Base-by-base conservation (phyloP, 2,888 invertebrate genomes). In the Cantharis flavilabris region DNA sequence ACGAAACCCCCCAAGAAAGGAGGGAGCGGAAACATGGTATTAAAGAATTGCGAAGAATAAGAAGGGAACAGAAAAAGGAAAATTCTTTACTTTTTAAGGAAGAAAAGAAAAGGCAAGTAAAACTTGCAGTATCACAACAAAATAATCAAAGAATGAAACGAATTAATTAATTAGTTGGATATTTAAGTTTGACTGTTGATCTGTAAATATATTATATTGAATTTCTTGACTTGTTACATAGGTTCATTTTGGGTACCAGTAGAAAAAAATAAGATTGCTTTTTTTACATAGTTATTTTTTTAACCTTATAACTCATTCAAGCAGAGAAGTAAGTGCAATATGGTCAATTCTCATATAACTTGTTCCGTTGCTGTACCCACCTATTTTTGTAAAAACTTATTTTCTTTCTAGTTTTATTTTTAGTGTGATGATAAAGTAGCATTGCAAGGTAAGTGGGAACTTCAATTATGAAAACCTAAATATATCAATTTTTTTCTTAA, bases 71-170 rank as follows among this genome's bases (percentile, higher is more conserved):
- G 86, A 94, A 93, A 88, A 97, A 97, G 86, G 92, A 93, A 0
- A 97, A 97, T 85, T 90, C 91, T 11, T 90, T 92, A 49, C 96
- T 95, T 0, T 97, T 97, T 86, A 96, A 95, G 85, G 95, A 96
- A 82, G 96, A 97, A 85, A 94, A 95, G 88, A 95, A 95, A 84
- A 89, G 93, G 3, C 95, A 96, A 85, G 93, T 93, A 85, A 95
- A 95, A 86, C 93, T 95, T 70, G 89, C 92, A 49, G n/a, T 49
- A 7, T 49, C 49, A 9, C 49, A 49, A n/a, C 49, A n/a, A 49
- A n/a, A 49, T 49, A 49, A n/a, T 49, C n/a, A 49, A n/a, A 49
- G 49, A 49, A 49, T 49, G 49, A 49, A 49, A n/a, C n/a, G n/a
- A 7, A 49, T 49, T 49, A 49, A 49, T 49, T 49, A 49, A 49